Base-by-base conservation (phyloP, 2,113 vertebrate genomes). In the Macrotus californicus region DNA sequence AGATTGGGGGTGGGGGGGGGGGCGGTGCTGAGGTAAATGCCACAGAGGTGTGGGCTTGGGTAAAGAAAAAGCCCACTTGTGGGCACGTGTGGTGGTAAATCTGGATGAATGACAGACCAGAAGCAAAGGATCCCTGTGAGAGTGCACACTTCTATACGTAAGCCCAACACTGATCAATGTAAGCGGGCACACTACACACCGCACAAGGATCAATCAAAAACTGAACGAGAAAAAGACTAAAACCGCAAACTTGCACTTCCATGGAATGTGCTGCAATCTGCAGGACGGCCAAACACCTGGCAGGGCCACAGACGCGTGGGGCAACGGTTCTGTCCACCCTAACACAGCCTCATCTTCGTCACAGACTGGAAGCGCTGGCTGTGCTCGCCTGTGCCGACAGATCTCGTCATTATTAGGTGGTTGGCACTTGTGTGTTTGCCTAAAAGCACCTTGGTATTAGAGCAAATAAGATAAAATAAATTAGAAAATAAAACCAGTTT, bases 391-490 rank as follows among this genome's bases (percentile, higher is more conserved):
- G 5, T 6, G 36, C 36, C 36, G 6, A n/a, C 15, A 77, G 46
- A 36, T 29, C 92, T 70, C 39, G 7, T 54, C 24, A 75, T 82
- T 64, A 46, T n/a, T 61, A 52, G 46, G 72, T 56, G 48, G 16
- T 52, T 73, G n/a, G 56, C 41, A 91, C 21, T 91, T 19, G 0
- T 13, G 16, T 39, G 24, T 82, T 80, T 88, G 34, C 59, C 77
- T 94, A 91, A 94, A 94, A 88, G n/a, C 88, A 48, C 83, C 89
- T 24, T 70, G 59, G 52, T 56, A 77, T 86, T 91, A 95, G 39
- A 87, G 73, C 76, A 83, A 83, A 48, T n/a, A 86, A 80, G 26
- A 87, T 59, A 70, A 77, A 86, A 22, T 43, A 52, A 61, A 64
- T 89, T 54, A 34, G 24, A 39, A 64, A 93, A 29, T 39, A 59